Conservation (phyloP, 2,797 vertebrate species). For the Coregonus suidteri region DNA sequence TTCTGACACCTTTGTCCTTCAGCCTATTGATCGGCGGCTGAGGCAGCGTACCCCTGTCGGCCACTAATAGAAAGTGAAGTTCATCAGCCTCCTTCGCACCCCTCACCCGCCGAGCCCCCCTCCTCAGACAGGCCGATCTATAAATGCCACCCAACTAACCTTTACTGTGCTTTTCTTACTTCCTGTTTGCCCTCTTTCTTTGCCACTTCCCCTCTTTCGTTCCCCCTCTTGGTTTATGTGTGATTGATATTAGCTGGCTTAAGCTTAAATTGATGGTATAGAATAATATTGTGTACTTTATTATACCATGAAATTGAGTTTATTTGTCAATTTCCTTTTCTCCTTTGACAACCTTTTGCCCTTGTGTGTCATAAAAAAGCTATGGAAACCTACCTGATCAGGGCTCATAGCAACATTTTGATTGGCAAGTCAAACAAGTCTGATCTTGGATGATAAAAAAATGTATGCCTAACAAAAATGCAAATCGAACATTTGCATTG, state of each 20-base stretch:
- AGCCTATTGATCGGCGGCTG: constrained; percentile 79
- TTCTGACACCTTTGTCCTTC: constrained; percentile 82
- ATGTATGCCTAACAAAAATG: neutral
- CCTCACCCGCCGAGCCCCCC: constrained; percentile 37
- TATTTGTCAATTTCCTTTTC: constrained; percentile 17
- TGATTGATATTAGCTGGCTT: neutral
- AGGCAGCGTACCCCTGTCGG: constrained; percentile 66
- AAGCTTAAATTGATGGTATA: neutral
- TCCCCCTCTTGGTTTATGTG: neutral
- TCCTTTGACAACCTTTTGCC: constrained; percentile 2
- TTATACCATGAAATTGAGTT: neutral
- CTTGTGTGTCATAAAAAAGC: too few relatives aligned
- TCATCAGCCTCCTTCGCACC: constrained; percentile 63
- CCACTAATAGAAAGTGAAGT: constrained; percentile 81
- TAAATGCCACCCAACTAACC: constrained; percentile 74
- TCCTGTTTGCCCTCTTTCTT: constrained; percentile 36
- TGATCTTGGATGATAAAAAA: neutral
- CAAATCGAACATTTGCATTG: neutral
- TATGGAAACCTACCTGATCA: neutral
- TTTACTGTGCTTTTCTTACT: constrained; percentile 61
- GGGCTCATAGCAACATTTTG: neutral
- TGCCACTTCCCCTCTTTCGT: neutral
- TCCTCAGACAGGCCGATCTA: constrained; percentile 71
- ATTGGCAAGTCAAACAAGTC: neutral
- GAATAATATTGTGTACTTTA: neutral